Evolutionary conservation across 2,113 vertebrate genomes (phyloP).

Genomic region (Trematomus loennbergii): DNA sequence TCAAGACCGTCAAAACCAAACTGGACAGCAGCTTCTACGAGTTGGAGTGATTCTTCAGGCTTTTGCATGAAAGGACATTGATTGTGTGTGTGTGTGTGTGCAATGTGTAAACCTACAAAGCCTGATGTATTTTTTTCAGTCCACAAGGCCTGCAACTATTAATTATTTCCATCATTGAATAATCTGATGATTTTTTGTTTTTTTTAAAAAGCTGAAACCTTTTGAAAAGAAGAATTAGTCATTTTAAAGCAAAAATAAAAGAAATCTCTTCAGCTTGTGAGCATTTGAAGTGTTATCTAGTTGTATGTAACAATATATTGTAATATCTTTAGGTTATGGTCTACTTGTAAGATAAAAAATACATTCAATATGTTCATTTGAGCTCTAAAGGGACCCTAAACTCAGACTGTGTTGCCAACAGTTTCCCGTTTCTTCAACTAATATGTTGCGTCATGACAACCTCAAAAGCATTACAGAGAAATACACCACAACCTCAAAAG

Average conservation of each 20-base stretch:
- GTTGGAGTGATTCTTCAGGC: slow-evolving; percentile 18
- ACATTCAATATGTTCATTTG: not conserved
- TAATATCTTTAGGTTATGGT: not conserved
- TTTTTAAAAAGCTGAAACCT: not conserved
- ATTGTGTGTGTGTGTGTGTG: not conserved
- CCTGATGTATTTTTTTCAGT: not conserved
- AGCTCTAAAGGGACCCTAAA: not conserved
- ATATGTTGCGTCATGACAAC: too few species aligned
- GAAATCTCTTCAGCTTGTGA: not conserved
- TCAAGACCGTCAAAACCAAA: slow-evolving; percentile 62
- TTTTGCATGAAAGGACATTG: not conserved
- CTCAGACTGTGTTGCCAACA: not conserved
- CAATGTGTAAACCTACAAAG: not conserved
- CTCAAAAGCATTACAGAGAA: not conserved
- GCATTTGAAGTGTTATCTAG: not conserved
- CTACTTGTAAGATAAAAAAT: not conserved
- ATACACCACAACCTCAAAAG: not conserved
- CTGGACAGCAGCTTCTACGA: slow-evolving; percentile 62
- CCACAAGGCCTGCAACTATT: not conserved
- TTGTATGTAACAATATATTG: not conserved
- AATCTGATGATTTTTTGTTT: not conserved
- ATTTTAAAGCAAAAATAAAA: not conserved
- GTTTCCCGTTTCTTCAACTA: too few species aligned
- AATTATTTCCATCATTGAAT: not conserved
- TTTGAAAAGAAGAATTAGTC: not conserved